Conservation (phyloP, 2,888 invertebrate genomes). For the Nymphalis c-album region DNA sequence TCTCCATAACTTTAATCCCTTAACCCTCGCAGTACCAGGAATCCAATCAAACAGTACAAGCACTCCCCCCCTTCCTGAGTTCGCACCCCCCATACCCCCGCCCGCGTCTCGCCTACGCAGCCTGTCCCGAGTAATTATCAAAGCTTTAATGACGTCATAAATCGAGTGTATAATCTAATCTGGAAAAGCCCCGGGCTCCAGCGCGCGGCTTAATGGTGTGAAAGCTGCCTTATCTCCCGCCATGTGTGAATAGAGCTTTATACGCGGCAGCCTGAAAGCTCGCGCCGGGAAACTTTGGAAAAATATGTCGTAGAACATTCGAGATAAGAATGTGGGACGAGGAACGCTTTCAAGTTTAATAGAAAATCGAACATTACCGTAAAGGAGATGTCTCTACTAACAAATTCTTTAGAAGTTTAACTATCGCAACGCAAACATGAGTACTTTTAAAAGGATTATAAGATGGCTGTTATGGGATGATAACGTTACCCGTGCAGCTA, state of each 20-base stretch:
- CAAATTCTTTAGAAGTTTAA: slow-evolving; percentile 75
- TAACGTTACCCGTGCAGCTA: slow-evolving; percentile 25
- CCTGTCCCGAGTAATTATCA: slow-evolving; percentile 83
- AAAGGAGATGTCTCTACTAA: slow-evolving; percentile 79
- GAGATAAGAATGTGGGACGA: slow-evolving; percentile 81
- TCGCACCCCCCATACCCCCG: slow-evolving; percentile 48
- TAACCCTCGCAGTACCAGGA: slow-evolving; percentile 80
- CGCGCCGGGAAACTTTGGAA: slow-evolving; percentile 81
- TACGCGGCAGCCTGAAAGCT: slow-evolving; percentile 79
- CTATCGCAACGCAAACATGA: slow-evolving; percentile 48
- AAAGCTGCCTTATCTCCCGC: slow-evolving; percentile 82
- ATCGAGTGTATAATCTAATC: slow-evolving; percentile 83
- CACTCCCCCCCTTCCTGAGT: slow-evolving; percentile 54
- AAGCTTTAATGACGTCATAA: slow-evolving; percentile 83
- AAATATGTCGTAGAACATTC: slow-evolving; percentile 81
- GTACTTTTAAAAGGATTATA: slow-evolving; percentile 42
- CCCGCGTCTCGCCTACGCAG: slow-evolving; percentile 76
- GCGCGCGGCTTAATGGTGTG: slow-evolving; percentile 81
- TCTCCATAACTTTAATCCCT: slow-evolving; percentile 82
- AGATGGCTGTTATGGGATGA: slow-evolving; percentile 35
- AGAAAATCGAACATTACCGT: slow-evolving; percentile 82
- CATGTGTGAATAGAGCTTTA: slow-evolving; percentile 82
- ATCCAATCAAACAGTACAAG: slow-evolving; percentile 82
- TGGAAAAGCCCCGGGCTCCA: slow-evolving; percentile 82
- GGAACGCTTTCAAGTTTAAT: slow-evolving; percentile 80